phyloP scores from a whole-genome alignment of 2,888 invertebrate genomes.

The Timema podura region DNA sequence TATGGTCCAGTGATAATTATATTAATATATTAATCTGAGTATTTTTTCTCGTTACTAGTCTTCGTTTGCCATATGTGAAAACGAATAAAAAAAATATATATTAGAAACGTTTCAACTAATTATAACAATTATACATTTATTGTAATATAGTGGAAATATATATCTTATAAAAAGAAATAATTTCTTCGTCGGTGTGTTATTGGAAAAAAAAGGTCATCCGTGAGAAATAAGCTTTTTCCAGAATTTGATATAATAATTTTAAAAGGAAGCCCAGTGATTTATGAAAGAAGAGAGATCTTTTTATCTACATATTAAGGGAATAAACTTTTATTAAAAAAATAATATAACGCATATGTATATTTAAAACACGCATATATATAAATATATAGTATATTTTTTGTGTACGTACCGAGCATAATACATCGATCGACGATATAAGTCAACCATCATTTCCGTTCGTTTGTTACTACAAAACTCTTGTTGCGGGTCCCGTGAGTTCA shows the following conservation, averaged over 20 bases:
- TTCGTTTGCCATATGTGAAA: conserved; percentile 33
- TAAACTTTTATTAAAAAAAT: conserved; percentile 24
- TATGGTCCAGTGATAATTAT: conserved; percentile 34
- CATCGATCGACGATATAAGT: conserved; percentile 26
- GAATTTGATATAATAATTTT: conserved; percentile 12
- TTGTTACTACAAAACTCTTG: conserved; percentile 18
- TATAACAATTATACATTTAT: conserved; percentile 18
- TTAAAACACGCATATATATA: conserved; percentile 21
- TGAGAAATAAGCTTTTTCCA: not conserved
- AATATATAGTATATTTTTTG: conserved; percentile 30
- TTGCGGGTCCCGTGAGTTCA: conserved; percentile 27
- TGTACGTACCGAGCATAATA: conserved; percentile 27
- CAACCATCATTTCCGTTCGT: conserved; percentile 28
- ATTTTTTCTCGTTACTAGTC: conserved; percentile 35
- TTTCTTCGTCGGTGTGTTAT: too few species aligned
- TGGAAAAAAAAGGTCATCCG: too few species aligned
- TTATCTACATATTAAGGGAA: conserved; percentile 23
- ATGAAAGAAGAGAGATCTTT: conserved; percentile 27
- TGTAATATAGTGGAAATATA: conserved; percentile 5
- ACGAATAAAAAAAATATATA: conserved; percentile 28
- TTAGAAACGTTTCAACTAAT: conserved; percentile 30
- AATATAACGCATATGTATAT: conserved; percentile 26
- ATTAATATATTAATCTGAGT: conserved; percentile 27
- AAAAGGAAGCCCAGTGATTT: conserved; percentile 27
- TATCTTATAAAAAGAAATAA: not conserved